These are phyloP conservation scores for Musca vetustissima DNA, from an alignment of 1,140 invertebrate genomes.

Conservation along the genomic window DNA sequence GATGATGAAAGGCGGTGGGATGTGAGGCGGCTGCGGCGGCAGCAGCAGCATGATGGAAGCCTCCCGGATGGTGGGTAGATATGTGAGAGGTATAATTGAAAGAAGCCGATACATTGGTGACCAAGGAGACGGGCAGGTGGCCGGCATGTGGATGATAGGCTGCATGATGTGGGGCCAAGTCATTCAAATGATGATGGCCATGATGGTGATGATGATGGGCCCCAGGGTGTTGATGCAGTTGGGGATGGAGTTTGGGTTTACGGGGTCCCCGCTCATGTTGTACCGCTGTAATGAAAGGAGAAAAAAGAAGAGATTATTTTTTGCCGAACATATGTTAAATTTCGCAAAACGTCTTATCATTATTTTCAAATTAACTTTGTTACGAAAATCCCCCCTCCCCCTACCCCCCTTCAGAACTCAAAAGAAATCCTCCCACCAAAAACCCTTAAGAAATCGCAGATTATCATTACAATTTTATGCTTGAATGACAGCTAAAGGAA, in stretches of 20 bases:
- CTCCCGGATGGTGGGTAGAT: conserved; percentile 44
- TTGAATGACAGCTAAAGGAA: conserved; percentile 35
- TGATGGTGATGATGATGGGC: conserved; percentile 44
- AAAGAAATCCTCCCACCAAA: conserved; percentile 35
- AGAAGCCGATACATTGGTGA: conserved; percentile 52
- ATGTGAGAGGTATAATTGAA: conserved; percentile 54
- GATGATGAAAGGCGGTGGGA: conserved; percentile 30
- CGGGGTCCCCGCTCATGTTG: conserved; percentile 96
- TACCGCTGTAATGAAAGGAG: conserved; percentile 76
- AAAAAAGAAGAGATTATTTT: neutral
- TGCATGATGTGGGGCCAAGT: conserved; percentile 27
- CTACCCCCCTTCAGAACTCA: neutral
- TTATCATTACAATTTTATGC: conserved; percentile 54
- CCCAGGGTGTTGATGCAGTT: conserved; percentile 50
- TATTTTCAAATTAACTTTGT: conserved; percentile 25
- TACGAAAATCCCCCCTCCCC: neutral
- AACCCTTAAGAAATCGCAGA: conserved; percentile 34
- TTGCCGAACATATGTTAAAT: conserved; percentile 7
- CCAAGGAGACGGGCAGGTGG: conserved; percentile 48
- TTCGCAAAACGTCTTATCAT: conserved; percentile 8
- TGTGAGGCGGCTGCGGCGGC: conserved; percentile 18
- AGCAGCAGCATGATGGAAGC: conserved; percentile 27
- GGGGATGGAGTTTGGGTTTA: conserved; percentile 74
- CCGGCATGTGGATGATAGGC: conserved; percentile 42
- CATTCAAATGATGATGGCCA: conserved; percentile 40